A percentile compares a stretch with the other conserved stretches of the same genome.
phyloP scores from a whole-genome alignment of 2,888 invertebrate species.

The Stratiomys singularior region DNA sequence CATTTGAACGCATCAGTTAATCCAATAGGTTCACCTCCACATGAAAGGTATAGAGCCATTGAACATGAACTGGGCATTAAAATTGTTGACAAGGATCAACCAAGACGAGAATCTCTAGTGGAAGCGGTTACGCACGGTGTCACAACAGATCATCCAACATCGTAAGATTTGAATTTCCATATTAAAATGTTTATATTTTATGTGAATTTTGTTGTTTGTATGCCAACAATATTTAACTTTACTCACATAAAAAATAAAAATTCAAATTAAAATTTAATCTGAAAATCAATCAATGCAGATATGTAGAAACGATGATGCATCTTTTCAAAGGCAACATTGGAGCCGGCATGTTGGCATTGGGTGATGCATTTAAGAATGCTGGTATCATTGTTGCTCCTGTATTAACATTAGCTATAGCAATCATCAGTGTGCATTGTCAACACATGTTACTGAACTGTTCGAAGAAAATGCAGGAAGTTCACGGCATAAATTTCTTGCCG shows the following conservation, averaged over 20 bases:
- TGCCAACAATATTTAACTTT: too few species aligned
- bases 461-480: constrained; percentile 72
- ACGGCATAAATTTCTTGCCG: constrained; percentile 70
- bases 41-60: background rate
- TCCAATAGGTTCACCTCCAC: background rate
- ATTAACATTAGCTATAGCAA: constrained; percentile 80
- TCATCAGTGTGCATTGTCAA: constrained; percentile 92
- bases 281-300: constrained; percentile 68
- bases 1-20: constrained; percentile 9
- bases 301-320: constrained; percentile 88
- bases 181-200: too few species aligned
- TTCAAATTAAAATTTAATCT: too few species aligned
- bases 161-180: too few species aligned
- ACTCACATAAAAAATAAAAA: too few species aligned
- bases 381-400: constrained; percentile 85
- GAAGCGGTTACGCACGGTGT: constrained; percentile 50
- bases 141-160: constrained; percentile 52
- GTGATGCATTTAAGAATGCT: constrained; percentile 92
- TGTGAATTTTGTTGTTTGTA: too few species aligned
- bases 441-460: constrained; percentile 86
- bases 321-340: constrained; percentile 96
- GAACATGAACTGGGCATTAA: constrained; percentile 15
- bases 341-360: constrained; percentile 95
- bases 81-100: constrained; percentile 9
- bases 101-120: constrained; percentile 4